A percentile compares a stretch with the other conserved stretches of the same genome.
Conservation (phyloP, 2,113 vertebrate genomes). For the Toxostoma redivivum region DNA sequence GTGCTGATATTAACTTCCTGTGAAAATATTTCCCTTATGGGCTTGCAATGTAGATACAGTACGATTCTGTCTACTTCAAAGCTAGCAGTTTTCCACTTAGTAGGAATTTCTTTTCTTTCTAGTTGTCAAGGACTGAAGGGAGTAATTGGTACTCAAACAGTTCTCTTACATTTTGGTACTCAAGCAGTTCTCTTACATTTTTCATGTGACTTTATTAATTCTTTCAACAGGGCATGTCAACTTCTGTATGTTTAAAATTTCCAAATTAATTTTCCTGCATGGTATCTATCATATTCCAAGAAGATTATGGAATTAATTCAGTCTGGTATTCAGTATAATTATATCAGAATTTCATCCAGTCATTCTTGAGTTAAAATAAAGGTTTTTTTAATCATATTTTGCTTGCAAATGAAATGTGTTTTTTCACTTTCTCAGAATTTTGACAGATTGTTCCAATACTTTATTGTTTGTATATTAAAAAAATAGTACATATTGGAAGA, state of each 20-base stretch:
- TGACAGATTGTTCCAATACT: not conserved
- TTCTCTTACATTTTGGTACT: not conserved
- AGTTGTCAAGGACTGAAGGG: not conserved
- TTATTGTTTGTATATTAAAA: not conserved
- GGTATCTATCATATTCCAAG: not conserved
- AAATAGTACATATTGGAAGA: not conserved
- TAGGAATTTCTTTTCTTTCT: not conserved
- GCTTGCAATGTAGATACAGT: not conserved
- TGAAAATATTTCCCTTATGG: not conserved
- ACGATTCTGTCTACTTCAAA: fast-evolving
- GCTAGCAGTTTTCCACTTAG: not conserved
- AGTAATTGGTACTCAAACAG: not conserved
- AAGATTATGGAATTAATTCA: not conserved
- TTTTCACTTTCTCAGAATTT: not conserved
- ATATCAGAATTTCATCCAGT: not conserved
- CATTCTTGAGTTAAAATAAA: not conserved
- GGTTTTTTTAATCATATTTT: not conserved
- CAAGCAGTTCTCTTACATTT: not conserved
- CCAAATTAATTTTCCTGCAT: not conserved
- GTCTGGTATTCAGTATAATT: not conserved
- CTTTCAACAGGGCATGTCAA: not conserved
- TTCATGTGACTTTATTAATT: not conserved
- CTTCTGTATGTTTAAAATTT: not conserved
- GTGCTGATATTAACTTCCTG: not conserved
- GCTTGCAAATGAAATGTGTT: not conserved